Conservation (phyloP, 2,888 invertebrate genomes). For the Cantharis lateralis region DNA sequence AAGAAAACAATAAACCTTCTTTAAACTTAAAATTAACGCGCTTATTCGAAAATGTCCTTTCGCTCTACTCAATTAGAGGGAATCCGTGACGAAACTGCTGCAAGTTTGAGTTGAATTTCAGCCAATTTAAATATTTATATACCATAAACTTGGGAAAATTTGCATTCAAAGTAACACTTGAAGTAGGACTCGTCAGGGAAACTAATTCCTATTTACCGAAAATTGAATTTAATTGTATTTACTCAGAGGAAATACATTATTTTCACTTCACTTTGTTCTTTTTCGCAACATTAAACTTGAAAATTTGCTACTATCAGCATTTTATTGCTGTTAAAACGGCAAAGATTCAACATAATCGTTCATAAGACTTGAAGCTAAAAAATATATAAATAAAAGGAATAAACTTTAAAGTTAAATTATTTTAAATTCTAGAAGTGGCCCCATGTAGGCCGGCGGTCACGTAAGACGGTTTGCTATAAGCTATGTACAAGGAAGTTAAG, state of each 20-base stretch:
- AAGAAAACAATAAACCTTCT: slow-evolving; percentile 33
- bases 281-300: slow-evolving; percentile 31
- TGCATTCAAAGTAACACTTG: slow-evolving; percentile 37
- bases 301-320: slow-evolving; percentile 29
- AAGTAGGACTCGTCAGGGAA: slow-evolving; percentile 29
- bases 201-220: slow-evolving; percentile 30
- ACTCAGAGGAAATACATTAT: slow-evolving; percentile 30
- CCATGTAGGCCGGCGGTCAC: slow-evolving; percentile 32
- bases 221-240: slow-evolving; percentile 34
- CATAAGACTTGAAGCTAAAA: slow-evolving; percentile 10
- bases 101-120: slow-evolving; percentile 29
- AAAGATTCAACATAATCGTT: slow-evolving; percentile 26
- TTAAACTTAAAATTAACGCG: slow-evolving; percentile 29
- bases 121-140: slow-evolving; percentile 39
- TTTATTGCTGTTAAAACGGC: slow-evolving; percentile 26
- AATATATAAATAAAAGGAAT: slow-evolving; percentile 30
- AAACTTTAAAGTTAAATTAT: slow-evolving; percentile 29
- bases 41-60: slow-evolving; percentile 25
- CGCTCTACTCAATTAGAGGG: slow-evolving; percentile 34
- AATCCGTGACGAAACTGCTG: slow-evolving; percentile 34
- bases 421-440: slow-evolving; percentile 35
- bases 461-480: slow-evolving; percentile 17
- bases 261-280: slow-evolving; percentile 32
- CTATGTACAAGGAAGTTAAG: slow-evolving; percentile 8
- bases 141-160: slow-evolving; percentile 37